Conservation (phyloP, 1,140 invertebrate genomes). For the Ericerus pela region DNA sequence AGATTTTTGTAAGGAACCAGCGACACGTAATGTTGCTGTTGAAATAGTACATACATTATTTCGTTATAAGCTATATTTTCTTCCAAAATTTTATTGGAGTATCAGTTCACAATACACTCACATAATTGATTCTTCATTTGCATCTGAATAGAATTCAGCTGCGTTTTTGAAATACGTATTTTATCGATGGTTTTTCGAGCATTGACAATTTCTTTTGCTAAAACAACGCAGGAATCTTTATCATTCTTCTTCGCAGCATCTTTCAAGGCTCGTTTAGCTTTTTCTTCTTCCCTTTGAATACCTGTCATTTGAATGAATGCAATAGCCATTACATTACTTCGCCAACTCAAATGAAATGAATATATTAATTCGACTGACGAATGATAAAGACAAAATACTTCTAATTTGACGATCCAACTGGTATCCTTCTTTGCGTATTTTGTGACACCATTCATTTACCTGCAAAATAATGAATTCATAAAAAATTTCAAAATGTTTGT, state of each 20-base stretch:
- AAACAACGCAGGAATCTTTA: conserved; percentile 80
- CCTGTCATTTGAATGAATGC: conserved; percentile 34
- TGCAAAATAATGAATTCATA: conserved; percentile 31
- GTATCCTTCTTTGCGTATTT: conserved; percentile 82
- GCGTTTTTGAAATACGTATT: conserved; percentile 91
- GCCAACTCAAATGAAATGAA: conserved; percentile 1
- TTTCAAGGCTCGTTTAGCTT: conserved; percentile 84
- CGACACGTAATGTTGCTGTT: conserved; percentile 68
- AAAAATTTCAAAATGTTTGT: not conserved
- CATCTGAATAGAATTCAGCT: conserved; percentile 89
- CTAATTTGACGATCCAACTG: conserved; percentile 85
- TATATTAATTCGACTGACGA: not conserved
- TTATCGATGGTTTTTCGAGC: conserved; percentile 80
- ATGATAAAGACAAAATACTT: conserved; percentile 34
- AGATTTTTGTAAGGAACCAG: conserved; percentile 79
- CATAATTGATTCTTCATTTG: conserved; percentile 97
- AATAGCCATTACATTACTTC: not conserved
- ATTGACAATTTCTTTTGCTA: conserved; percentile 89
- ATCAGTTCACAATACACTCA: conserved; percentile 30
- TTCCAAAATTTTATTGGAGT: not conserved
- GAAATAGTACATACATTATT: not conserved
- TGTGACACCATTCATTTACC: conserved; percentile 90
- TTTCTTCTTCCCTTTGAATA: conserved; percentile 94
- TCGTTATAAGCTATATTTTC: not conserved
- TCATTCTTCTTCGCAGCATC: conserved; percentile 93